A percentile compares a stretch with the other conserved stretches of the same genome.
These are phyloP conservation scores for Plectrocnemia conspersa DNA, from an alignment of 1,140 invertebrate species.

Conservation along the genomic window DNA sequence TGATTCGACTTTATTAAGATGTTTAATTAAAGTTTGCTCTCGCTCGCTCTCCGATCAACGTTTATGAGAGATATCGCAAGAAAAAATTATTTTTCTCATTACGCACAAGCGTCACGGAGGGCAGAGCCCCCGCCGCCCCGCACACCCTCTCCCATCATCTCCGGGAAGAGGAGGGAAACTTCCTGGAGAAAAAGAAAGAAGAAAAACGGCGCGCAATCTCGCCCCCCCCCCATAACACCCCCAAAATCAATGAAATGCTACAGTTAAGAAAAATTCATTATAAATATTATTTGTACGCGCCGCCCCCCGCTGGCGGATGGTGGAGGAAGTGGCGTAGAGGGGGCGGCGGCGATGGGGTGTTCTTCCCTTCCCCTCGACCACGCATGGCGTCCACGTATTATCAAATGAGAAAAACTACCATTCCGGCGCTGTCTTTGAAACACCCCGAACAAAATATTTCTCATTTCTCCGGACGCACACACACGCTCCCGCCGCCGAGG, in stretches of 20 bases:
- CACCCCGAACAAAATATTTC: constrained; percentile 19
- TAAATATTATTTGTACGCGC: constrained; percentile 35
- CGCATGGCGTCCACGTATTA: constrained; percentile 24
- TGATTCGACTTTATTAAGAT: constrained; percentile 26
- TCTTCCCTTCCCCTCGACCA: no score
- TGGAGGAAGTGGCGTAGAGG: not conserved
- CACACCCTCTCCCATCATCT: not conserved
- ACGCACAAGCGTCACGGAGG: constrained; percentile 30
- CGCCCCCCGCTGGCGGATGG: not conserved
- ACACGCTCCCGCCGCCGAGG: constrained; percentile 15
- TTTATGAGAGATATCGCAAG: constrained; percentile 25
- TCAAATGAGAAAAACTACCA: constrained; percentile 35
- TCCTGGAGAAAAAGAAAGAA: constrained; percentile 27
- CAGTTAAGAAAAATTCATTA: constrained; percentile 37
- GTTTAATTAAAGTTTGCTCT: constrained; percentile 24
- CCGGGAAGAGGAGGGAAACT: constrained; percentile 24
- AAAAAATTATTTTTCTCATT: constrained; percentile 35
- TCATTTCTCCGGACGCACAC: constrained; percentile 19
- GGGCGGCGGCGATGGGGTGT: constrained; percentile 12
- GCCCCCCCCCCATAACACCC: constrained; percentile 7
- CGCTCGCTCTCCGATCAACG: constrained; percentile 22
- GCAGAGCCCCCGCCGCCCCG: constrained; percentile 1
- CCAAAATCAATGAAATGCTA: constrained; percentile 36
- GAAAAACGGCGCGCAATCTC: constrained; percentile 24
- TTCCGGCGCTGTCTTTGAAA: constrained; percentile 29